Percentiles rank a stretch among this genome's conserved stretches.
These are phyloP conservation scores for Drosophila prostipennis DNA, from an alignment of 2,888 invertebrate species.

Conservation along the genomic window DNA sequence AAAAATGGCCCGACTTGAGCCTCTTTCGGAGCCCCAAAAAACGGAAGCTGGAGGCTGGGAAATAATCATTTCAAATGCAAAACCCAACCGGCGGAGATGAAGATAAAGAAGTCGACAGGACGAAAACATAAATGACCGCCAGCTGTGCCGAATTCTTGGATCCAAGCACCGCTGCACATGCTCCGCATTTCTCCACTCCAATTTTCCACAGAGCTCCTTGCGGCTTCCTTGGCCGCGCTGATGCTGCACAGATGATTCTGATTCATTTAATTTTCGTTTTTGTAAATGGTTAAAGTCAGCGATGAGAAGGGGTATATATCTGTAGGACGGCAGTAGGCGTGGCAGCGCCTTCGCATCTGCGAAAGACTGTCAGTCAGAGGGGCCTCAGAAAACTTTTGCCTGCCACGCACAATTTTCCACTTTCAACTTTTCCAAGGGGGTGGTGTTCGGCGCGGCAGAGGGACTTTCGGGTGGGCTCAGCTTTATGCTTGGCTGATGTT, in stretches of 20 bases:
- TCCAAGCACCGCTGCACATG: slow-evolving; percentile 36
- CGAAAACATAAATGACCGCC: slow-evolving; percentile 57
- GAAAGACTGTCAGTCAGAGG: slow-evolving; percentile 48
- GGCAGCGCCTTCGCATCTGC: slow-evolving; percentile 31
- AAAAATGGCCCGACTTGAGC: slow-evolving; percentile 49
- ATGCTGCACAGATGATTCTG: slow-evolving; percentile 70
- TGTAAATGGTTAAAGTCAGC: slow-evolving; percentile 54
- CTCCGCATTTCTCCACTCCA: slow-evolving; percentile 3
- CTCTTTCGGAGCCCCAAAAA: not conserved
- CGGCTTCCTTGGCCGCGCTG: not conserved
- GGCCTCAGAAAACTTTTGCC: slow-evolving; percentile 63
- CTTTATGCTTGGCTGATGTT: slow-evolving; percentile 78
- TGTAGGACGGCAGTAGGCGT: slow-evolving; percentile 7
- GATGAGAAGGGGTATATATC: not conserved
- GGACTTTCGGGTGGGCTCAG: slow-evolving; percentile 46
- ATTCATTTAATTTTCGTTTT: slow-evolving; percentile 72
- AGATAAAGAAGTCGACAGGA: slow-evolving; percentile 4
- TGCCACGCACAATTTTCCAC: slow-evolving; percentile 77
- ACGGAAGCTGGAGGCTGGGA: slow-evolving; percentile 17
- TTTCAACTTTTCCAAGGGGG: slow-evolving; percentile 62
- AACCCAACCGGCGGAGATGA: slow-evolving; percentile 9
- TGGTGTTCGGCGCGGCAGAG: slow-evolving; percentile 6
- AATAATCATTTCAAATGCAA: slow-evolving; percentile 47
- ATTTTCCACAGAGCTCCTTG: not conserved
- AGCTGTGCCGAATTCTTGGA: slow-evolving; percentile 60